Evolutionary conservation across 2,797 vertebrate genomes (phyloP).

Genomic region (Tragelaphus eurycerus): DNA sequence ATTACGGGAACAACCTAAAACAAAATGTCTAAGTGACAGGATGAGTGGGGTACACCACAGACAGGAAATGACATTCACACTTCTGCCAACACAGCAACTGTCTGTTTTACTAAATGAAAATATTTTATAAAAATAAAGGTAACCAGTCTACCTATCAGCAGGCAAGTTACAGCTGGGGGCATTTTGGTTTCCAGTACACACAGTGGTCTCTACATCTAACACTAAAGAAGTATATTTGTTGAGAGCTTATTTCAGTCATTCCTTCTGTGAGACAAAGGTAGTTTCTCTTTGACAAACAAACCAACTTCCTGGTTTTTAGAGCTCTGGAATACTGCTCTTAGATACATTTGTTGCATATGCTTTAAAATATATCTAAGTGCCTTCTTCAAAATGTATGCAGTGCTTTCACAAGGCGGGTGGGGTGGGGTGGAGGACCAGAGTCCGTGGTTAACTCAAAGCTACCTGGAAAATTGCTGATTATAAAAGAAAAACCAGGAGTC

Average conservation of each 20-base stretch:
- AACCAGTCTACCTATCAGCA: conserved; percentile 41
- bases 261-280: conserved; percentile 38
- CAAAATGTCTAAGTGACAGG: conserved; percentile 77
- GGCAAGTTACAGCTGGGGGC: conserved; percentile 47
- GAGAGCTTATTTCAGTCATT: conserved; percentile 4
- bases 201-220: conserved; percentile 7
- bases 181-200: conserved; percentile 51
- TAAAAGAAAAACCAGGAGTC: conserved; percentile 11
- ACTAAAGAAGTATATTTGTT: conserved; percentile 37
- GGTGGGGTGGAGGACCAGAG: neutral
- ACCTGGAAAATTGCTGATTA: neutral
- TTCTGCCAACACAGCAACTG: conserved; percentile 71
- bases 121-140: conserved; percentile 43
- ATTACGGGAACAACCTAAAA: conserved; percentile 75
- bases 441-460: conserved; percentile 32
- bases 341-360: conserved; percentile 31
- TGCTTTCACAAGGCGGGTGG: neutral
- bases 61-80: conserved; percentile 78
- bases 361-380: conserved; percentile 32
- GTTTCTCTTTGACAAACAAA: conserved; percentile 56
- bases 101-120: conserved; percentile 63
- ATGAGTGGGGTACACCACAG: conserved; percentile 69
- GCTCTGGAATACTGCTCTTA: conserved; percentile 36
- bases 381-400: conserved; percentile 43
- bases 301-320: conserved; percentile 54